phyloP scores from a whole-genome alignment of 2,888 invertebrate species.

The Torymus texanus region DNA sequence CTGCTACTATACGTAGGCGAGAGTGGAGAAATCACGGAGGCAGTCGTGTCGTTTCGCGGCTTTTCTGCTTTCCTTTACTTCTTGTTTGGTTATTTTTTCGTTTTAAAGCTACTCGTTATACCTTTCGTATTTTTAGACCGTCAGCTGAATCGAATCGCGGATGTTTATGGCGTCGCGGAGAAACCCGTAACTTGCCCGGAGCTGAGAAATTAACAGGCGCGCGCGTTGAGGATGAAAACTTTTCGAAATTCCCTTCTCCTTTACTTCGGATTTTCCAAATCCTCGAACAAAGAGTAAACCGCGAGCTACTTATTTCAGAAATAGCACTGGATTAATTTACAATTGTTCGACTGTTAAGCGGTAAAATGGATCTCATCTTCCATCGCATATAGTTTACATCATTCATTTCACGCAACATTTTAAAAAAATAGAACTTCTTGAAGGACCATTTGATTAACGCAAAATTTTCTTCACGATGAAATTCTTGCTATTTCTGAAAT shows the following conservation, averaged over 20 bases:
- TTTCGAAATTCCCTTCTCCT: neutral
- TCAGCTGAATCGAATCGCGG: conserved; percentile 14
- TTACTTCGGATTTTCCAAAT: too few species aligned
- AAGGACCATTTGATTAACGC: neutral
- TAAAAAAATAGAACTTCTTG: too few species aligned
- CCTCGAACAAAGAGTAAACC: too few species aligned
- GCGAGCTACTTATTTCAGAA: too few species aligned
- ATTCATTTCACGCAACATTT: too few species aligned
- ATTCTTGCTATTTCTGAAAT: too few species aligned
- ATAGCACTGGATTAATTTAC: too few species aligned
- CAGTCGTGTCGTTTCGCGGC: conserved; percentile 29
- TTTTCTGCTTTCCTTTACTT: conserved; percentile 48
- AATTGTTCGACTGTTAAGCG: too few species aligned
- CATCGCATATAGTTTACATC: too few species aligned
- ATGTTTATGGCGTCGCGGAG: conserved; percentile 32
- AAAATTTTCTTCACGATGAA: neutral
- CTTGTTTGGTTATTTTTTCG: conserved; percentile 25
- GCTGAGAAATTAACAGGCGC: neutral
- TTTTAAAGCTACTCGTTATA: conserved; percentile 35
- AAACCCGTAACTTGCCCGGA: conserved; percentile 14
- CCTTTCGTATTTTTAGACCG: conserved; percentile 35
- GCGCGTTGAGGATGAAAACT: conserved; percentile 1
- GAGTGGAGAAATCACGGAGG: conserved; percentile 54
- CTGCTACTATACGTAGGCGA: conserved; percentile 56
- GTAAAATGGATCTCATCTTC: too few species aligned